A percentile compares a stretch with the other conserved stretches of the same genome.
phyloP scores from a whole-genome alignment of 1,140 invertebrate species.

The Lysiphlebus fabarum region DNA sequence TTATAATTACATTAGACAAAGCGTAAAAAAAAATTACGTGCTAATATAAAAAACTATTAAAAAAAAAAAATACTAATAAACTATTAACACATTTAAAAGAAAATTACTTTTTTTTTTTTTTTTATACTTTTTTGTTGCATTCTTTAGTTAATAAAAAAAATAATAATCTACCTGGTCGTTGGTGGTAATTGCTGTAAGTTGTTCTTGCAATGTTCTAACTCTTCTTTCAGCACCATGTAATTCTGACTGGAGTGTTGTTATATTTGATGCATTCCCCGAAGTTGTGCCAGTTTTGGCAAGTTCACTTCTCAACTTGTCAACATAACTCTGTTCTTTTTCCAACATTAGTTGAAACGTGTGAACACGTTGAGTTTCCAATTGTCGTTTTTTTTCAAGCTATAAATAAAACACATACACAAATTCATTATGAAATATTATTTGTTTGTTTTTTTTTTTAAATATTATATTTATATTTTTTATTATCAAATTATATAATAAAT shows the following conservation, averaged over 20 bases:
- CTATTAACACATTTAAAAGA: no score
- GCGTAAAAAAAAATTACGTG: no score
- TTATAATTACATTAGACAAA: no score
- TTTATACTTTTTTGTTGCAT: no score
- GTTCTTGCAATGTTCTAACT: constrained; percentile 62
- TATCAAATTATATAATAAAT: not conserved
- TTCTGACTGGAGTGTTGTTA: constrained; percentile 52
- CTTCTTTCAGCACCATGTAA: constrained; percentile 61
- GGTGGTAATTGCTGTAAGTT: constrained; percentile 52
- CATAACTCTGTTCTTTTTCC: constrained; percentile 74
- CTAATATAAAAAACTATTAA: no score
- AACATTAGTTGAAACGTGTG: constrained; percentile 77
- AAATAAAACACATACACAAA: constrained; percentile 37
- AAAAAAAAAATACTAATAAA: no score
- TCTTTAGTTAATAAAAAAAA: no score
- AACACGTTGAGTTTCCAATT: constrained; percentile 71
- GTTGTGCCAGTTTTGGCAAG: constrained; percentile 57
- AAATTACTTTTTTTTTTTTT: no score
- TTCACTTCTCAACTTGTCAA: constrained; percentile 66
- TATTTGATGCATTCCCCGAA: constrained; percentile 44
- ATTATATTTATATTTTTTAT: not conserved
- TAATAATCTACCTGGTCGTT: constrained; percentile 40
- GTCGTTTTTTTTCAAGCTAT: constrained; percentile 73
- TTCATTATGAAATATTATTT: not conserved
- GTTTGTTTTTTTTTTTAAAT: not conserved